phyloP scores from a whole-genome alignment of 1,140 invertebrate genomes.

The Hirudo medicinalis region DNA sequence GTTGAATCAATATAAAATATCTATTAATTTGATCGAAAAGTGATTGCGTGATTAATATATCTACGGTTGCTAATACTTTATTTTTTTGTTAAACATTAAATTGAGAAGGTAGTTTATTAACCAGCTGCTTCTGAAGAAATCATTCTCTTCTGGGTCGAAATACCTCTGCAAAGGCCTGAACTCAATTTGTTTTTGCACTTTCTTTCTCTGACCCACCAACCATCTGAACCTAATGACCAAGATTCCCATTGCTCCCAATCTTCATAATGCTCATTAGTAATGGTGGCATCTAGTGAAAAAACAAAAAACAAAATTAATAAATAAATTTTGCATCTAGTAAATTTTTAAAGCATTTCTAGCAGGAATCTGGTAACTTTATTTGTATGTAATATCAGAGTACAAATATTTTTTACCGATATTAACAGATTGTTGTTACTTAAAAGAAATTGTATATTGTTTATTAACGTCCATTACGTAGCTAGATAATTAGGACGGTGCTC shows the following conservation, averaged over 20 bases:
- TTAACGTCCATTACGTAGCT: too few relatives aligned
- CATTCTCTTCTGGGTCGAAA: neutral
- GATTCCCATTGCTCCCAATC: neutral
- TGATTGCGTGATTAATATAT: neutral
- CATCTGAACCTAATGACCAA: neutral
- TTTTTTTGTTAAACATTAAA: neutral
- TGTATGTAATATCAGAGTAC: too few relatives aligned
- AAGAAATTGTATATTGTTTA: too few relatives aligned
- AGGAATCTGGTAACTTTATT: too few relatives aligned
- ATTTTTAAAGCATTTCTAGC: too few relatives aligned
- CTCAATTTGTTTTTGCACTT: neutral
- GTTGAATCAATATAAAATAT: neutral
- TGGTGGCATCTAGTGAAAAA: too few relatives aligned
- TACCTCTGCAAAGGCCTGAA: neutral
- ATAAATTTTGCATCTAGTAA: too few relatives aligned
- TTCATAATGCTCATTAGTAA: neutral
- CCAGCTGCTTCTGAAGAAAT: neutral
- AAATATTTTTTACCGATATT: too few relatives aligned
- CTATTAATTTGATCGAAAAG: neutral
- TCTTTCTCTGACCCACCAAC: constrained; percentile 4
- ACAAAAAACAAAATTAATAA: too few relatives aligned
- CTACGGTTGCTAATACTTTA: neutral
- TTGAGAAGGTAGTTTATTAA: neutral
- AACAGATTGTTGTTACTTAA: too few relatives aligned
- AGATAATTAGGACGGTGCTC: too few relatives aligned